Conservation (phyloP, 2,797 vertebrate species). For the Sebastes iracundus region DNA sequence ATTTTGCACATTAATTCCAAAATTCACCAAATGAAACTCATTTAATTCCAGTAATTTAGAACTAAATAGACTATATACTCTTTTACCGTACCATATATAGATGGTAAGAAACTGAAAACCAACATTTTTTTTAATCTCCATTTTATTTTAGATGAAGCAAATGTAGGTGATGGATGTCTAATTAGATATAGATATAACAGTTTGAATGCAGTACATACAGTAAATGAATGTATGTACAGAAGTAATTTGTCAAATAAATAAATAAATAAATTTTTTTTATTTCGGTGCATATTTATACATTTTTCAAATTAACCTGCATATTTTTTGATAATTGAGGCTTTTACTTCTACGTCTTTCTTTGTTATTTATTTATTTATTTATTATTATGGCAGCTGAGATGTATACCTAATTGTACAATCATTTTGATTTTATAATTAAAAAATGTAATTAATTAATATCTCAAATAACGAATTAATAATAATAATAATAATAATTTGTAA, state of each 20-base stretch:
- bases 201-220: neutral
- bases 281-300: accelerated
- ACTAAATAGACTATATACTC: neutral
- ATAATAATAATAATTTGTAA: no score
- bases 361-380: neutral
- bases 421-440: no score
- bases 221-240: neutral
- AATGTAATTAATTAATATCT: no score
- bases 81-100: neutral
- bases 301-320: neutral
- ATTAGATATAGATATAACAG: neutral
- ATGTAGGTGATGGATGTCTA: no score
- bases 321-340: neutral
- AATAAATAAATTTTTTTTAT: no score
- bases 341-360: neutral
- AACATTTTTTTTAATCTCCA: neutral
- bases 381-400: no score
- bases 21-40: neutral
- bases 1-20: neutral
- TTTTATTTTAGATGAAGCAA: no score
- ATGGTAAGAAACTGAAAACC: neutral
- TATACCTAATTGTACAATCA: no score
- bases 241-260: neutral
- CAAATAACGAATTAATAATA: no score
- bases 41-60: neutral